Evolutionary conservation across 2,797 vertebrate species (phyloP).

Genomic region (Xyrichtys novacula): DNA sequence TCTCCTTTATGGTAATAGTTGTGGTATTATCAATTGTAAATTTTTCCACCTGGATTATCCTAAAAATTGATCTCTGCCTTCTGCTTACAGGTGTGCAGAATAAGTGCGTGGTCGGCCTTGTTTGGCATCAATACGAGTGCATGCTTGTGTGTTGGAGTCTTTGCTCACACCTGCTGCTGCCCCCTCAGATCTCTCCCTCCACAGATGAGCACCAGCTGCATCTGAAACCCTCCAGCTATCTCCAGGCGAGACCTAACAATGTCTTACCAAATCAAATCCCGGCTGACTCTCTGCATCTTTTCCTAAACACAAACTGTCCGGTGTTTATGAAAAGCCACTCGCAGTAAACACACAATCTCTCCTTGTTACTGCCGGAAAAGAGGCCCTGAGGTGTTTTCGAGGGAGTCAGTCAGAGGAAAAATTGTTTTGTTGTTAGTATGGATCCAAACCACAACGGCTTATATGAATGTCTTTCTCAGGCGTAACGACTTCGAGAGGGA

Average conservation of each 20-base stretch:
- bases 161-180: slow-evolving; percentile 19
- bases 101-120: slow-evolving; percentile 26
- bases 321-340: slow-evolving; percentile 62
- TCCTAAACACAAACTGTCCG: slow-evolving; percentile 36
- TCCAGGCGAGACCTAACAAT: slow-evolving; percentile 44
- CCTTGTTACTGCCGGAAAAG: slow-evolving; percentile 43
- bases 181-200: slow-evolving; percentile 18
- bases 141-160: slow-evolving; percentile 2
- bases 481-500: slow-evolving; percentile 46
- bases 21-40: background rate
- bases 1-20: too few relatives aligned
- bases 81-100: slow-evolving; percentile 26
- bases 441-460: slow-evolving; percentile 56
- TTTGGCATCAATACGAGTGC: slow-evolving; percentile 23
- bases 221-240: slow-evolving; percentile 51
- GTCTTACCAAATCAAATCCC: slow-evolving; percentile 39
- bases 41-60: background rate
- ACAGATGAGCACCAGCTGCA: slow-evolving; percentile 52
- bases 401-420: slow-evolving; percentile 36
- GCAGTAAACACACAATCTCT: slow-evolving; percentile 51
- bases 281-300: slow-evolving; percentile 27
- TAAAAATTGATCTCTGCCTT: background rate
- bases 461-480: slow-evolving; percentile 50
- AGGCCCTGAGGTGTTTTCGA: slow-evolving; percentile 41
- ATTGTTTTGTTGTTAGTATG: slow-evolving; percentile 48